Percentiles rank a stretch among this genome's conserved stretches.
These are phyloP conservation scores for Apotomis betuletana DNA, from an alignment of 2,888 invertebrate species.

Conservation along the genomic window DNA sequence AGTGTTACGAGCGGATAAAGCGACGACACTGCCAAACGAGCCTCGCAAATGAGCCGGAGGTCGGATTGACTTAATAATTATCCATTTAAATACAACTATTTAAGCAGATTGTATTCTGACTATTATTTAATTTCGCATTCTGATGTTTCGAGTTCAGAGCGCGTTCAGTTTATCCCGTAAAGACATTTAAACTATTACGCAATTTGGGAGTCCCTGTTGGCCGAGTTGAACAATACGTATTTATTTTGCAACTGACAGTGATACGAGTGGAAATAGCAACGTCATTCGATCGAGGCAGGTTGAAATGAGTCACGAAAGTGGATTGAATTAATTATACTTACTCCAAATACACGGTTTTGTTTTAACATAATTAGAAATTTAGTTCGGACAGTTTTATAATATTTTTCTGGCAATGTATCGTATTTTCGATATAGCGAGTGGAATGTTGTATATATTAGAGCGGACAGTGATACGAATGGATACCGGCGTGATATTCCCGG, in stretches of 20 bases:
- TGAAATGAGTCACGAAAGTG: no score
- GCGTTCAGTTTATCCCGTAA: no score
- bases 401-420: no score
- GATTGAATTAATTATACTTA: no score
- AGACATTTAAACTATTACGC: not conserved
- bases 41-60: conserved; percentile 1
- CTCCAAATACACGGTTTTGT: no score
- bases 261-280: not conserved
- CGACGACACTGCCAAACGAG: conserved; percentile 18
- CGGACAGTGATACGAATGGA: not conserved
- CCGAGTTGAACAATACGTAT: not conserved
- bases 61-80: conserved; percentile 15
- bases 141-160: not conserved
- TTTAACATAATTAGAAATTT: no score
- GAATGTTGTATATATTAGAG: not conserved
- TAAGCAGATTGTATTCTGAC: not conserved
- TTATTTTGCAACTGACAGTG: not conserved
- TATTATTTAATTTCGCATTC: not conserved
- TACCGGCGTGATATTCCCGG: no score
- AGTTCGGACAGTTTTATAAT: no score
- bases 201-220: not conserved
- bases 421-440: no score
- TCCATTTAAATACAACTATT: not conserved
- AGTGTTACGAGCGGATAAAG: conserved; percentile 38
- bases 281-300: no score